Percentiles rank a stretch among this genome's conserved stretches.
These are phyloP conservation scores for Stomorhina lunata DNA, from an alignment of 2,888 invertebrate species.

Conservation along the genomic window DNA sequence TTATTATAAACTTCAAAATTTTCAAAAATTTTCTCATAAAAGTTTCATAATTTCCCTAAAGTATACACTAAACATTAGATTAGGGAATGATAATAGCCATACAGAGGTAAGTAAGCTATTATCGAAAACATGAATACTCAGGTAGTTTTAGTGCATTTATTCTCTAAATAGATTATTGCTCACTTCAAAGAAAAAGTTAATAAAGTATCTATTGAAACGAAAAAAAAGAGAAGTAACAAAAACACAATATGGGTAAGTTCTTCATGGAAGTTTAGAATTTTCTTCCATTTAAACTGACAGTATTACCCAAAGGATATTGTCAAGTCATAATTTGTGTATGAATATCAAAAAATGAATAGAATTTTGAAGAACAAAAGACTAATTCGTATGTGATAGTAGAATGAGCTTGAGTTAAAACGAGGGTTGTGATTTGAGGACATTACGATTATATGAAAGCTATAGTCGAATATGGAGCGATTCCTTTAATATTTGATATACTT, in stretches of 20 bases:
- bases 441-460: too few species aligned
- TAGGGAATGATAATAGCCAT: slow-evolving; percentile 45
- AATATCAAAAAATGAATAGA: slow-evolving; percentile 34
- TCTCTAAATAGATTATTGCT: slow-evolving; percentile 2
- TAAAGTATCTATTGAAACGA: not conserved
- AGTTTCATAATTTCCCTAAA: slow-evolving; percentile 77
- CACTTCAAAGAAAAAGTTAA: slow-evolving; percentile 10
- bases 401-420: not conserved
- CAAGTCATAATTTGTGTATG: slow-evolving; percentile 61
- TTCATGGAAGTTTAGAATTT: too few species aligned
- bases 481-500: too few species aligned
- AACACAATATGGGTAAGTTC: not conserved
- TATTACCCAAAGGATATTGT: slow-evolving; percentile 61
- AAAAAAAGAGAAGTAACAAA: slow-evolving; percentile 8
- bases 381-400: not conserved
- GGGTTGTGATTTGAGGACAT: not conserved
- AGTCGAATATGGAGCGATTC: too few species aligned
- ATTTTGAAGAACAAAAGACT: slow-evolving; percentile 32
- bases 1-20: slow-evolving; percentile 65
- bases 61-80: slow-evolving; percentile 74
- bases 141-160: not conserved
- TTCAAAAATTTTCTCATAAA: slow-evolving; percentile 70
- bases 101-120: slow-evolving; percentile 48
- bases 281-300: slow-evolving; percentile 61
- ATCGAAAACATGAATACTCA: slow-evolving; percentile 3